Evolutionary conservation across 2,797 vertebrate genomes (phyloP), one percentile per base, ranked within the genome.

Genomic region (Esox masquinongy): DNA sequence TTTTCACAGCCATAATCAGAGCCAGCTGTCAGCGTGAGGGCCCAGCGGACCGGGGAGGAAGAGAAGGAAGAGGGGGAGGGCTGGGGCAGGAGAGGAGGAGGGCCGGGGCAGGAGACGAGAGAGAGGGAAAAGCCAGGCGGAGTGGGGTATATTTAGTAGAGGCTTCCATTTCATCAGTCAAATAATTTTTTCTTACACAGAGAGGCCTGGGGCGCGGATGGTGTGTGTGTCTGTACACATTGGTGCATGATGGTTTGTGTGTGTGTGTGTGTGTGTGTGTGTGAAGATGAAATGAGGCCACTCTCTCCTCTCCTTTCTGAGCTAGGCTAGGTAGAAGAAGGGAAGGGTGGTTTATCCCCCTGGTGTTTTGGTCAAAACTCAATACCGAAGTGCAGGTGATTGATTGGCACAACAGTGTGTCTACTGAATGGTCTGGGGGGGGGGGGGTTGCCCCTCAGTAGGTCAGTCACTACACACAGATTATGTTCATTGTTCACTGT

Each of bases 1-100:
- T 94, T 94, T 94, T 95, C 91, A 94, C 90, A 90, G 90, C 86
- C 88, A 89, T 94, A 95, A 95, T 94, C 93, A 94, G 93, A 94
- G 90, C 93, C 94, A 95, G 93, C 93, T 95, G 94, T 95, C 93
- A 94, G 89, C 84, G 86, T 91, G 91, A 87, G 82, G 82, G 85
- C 87, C 79, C 82, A 81, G 77, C 80, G 88, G 86, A 81, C 77
- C 83, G 73, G 78, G 85, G 75, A 26, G 75, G 77, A 22, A 24
- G 9, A 77, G 61, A 74, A 64, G 75, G 47, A 47, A 43, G 68
- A 66, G 51, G 15, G 22, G 31, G 69, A 73, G 64, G 17, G 76
- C 73, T 34, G 70, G 70, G 51, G 34, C 47, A 77, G 70, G 72
- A 66, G 77, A 75, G 4, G 53, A 43, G 68, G 31, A 16, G 31